These are phyloP conservation scores for Leuctra nigra DNA, from an alignment of 2,888 invertebrate species.

Conservation along the genomic window DNA sequence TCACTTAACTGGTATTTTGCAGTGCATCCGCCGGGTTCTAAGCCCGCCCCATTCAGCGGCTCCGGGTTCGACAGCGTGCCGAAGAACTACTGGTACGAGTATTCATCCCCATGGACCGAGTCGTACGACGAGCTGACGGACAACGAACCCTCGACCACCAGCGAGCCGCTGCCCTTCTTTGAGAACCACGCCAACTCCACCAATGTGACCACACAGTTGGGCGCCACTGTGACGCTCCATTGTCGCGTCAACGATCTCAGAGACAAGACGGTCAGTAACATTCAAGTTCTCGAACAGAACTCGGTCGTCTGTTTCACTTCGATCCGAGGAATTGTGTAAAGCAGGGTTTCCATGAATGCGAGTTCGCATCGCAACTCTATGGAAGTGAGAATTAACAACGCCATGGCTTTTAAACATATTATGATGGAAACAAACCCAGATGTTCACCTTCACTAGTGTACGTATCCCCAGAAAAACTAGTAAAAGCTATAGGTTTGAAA, in stretches of 20 bases:
- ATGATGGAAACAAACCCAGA: no score
- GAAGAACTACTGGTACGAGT: slow-evolving; percentile 27
- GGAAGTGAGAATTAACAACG: background rate
- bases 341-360: background rate
- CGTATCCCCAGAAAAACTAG: no score
- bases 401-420: no score
- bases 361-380: background rate
- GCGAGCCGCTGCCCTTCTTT: slow-evolving; percentile 65
- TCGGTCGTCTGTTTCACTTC: no score
- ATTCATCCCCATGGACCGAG: slow-evolving; percentile 28
- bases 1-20: no score
- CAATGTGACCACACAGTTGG: slow-evolving; percentile 60
- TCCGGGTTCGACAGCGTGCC: slow-evolving; percentile 26
- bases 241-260: slow-evolving; percentile 62
- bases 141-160: slow-evolving; percentile 44
- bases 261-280: slow-evolving; percentile 55
- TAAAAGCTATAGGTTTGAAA: no score
- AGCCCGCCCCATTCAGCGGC: slow-evolving; percentile 12
- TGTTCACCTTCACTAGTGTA: no score
- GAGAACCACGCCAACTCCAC: slow-evolving; percentile 53
- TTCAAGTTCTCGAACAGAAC: no score
- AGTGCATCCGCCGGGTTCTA: background rate
- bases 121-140: slow-evolving; percentile 26
- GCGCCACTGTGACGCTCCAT: slow-evolving; percentile 56
- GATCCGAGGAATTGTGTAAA: no score